Percentiles rank a stretch among this genome's conserved stretches.
Conservation (phyloP, 2,797 vertebrate species). For the Ptychadena robeensis region DNA sequence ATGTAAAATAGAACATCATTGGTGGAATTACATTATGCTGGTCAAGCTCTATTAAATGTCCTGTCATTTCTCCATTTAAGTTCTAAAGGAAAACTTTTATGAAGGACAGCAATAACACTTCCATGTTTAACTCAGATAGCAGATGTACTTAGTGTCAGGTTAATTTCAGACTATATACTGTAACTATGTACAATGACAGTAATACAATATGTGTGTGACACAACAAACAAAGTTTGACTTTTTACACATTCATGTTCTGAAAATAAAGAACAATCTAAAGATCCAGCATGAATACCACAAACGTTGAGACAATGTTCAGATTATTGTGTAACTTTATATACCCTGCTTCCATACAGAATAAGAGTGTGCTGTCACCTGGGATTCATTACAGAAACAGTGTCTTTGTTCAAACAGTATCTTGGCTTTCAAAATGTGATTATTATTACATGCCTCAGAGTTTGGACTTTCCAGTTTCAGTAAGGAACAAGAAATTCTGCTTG, state of each 20-base stretch:
- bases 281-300: not conserved
- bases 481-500: not conserved
- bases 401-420: not conserved
- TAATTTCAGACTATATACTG: too few species aligned
- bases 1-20: too few species aligned
- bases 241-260: not conserved
- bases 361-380: not conserved
- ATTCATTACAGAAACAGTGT: not conserved
- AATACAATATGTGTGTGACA: not conserved
- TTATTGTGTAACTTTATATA: not conserved
- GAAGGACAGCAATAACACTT: too few species aligned
- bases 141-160: not conserved
- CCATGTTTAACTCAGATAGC: not conserved
- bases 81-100: too few species aligned
- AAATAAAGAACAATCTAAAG: not conserved
- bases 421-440: constrained; percentile 3
- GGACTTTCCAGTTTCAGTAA: not conserved
- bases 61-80: too few species aligned
- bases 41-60: too few species aligned
- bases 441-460: not conserved
- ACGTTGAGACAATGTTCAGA: not conserved
- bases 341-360: not conserved
- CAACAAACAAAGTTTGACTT: not conserved
- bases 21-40: too few species aligned
- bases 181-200: too few species aligned